These are phyloP conservation scores for Plumapathes pennacea DNA, from an alignment of 92 coral and sea anemone species.

Conservation along the genomic window DNA sequence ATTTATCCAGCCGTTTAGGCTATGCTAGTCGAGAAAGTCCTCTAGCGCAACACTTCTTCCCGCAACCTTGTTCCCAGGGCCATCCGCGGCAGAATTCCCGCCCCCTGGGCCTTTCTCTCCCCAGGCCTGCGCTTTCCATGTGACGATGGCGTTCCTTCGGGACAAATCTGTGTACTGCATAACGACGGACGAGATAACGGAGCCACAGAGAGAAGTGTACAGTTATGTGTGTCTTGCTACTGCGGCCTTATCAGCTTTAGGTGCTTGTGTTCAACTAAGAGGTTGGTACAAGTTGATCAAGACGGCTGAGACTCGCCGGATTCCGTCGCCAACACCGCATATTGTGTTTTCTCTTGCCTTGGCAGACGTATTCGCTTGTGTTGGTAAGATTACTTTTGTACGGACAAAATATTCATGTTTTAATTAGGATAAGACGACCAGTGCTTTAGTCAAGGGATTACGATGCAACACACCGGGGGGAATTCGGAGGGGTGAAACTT, in stretches of 20 bases:
- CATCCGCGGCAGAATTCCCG: too few species aligned
- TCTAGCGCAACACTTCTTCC: too few species aligned
- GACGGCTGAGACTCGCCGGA: conserved; percentile 33
- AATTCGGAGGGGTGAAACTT: not conserved
- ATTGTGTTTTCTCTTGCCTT: conserved; percentile 77
- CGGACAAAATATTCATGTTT: not conserved
- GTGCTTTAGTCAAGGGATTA: not conserved
- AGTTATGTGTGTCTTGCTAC: conserved; percentile 76
- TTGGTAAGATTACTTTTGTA: conserved; percentile 53
- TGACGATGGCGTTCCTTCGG: conserved; percentile 90
- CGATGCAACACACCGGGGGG: too few species aligned
- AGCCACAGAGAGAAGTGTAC: conserved; percentile 23
- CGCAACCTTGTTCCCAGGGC: too few species aligned
- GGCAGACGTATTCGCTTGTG: conserved; percentile 84
- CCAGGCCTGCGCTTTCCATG: too few species aligned
- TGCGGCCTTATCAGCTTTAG: conserved; percentile 71
- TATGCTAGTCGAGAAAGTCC: too few species aligned
- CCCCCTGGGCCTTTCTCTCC: too few species aligned
- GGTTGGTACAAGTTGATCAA: conserved; percentile 45
- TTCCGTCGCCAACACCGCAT: conserved; percentile 68
- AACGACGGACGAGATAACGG: conserved; percentile 29
- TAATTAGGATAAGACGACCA: not conserved
- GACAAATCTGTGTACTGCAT: conserved; percentile 78
- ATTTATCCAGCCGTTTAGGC: too few species aligned
- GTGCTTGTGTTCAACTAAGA: conserved; percentile 78